Evolutionary conservation across 2,797 vertebrate species (phyloP), one percentile per base, ranked within the genome.

Genomic region (Microcaecilia unicolor): DNA sequence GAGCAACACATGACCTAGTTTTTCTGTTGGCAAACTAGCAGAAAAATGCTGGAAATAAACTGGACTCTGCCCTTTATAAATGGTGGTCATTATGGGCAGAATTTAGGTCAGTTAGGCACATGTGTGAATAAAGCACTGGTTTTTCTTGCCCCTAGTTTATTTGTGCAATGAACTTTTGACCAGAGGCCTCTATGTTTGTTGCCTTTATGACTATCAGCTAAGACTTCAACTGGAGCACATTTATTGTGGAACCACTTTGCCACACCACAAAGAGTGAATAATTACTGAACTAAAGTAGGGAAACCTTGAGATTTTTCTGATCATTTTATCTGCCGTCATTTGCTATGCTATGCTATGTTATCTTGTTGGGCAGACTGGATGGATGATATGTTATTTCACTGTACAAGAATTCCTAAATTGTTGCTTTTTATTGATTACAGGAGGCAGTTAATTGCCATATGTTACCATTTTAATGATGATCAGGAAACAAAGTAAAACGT

Each of bases 381-480:
- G n/a, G n/a, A n/a, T n/a, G n/a, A n/a, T n/a, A n/a, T n/a, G n/a
- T n/a, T n/a, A 51, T 72, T 75, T 75, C 59, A 61, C 61, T 70
- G 56, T 62, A 61, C 47, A 71, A 60, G 69, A 76, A 67, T 77
- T 74, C 48, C 58, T 44, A 64, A 74, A 70, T 67, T 60, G 71
- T 67, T 78, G 70, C 61, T 74, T 83, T 72, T 88, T 80, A 89
- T 88, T 83, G 85, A 88, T 86, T 87, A 84, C 74, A 77, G 72
- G 64, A 84, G 87, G 82, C 80, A 83, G 76, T 82, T 81, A 85
- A 85, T 87, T 78, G 70, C 63, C 67, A 77, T 76, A 63, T 73
- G 81, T 81, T 79, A 84, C 86, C 67, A 46, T 83, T n/a, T 86
- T 82, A 84, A 84, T 87, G 84, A 88, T 91, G 88, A 89, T 84